Evolutionary conservation across 2,797 vertebrate genomes (phyloP), one percentile per base, ranked within the genome.

Genomic region (Pelobates cultripes): DNA sequence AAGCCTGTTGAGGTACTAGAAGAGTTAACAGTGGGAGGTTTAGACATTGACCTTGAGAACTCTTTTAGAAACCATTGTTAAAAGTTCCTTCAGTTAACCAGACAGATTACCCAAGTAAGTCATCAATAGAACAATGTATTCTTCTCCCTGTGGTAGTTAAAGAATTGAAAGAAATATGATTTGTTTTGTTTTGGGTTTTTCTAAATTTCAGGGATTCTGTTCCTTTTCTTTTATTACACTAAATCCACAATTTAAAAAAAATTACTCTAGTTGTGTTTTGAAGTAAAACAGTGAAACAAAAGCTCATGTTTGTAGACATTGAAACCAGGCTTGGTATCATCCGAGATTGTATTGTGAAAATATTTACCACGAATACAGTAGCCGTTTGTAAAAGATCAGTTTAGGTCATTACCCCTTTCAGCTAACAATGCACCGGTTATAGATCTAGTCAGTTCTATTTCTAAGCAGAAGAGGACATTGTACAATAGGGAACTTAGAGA

Each of bases 361-460:
- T 70, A 69, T 70, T 78, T 78, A 3, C 43, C 17, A 43, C 42
- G 66, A 63, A 17, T 78, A 71, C 68, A 41, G 77, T 78, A 55
- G 63, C 81, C 82, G 57, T 72, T 42, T 72, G 44, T 55, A 42
- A 82, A 8, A 72, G 76, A 75, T 60, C 61, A 67, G 57, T 14
- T 84, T 43, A 57, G 77, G 71, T 44, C 43, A 57, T 73, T 77
- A 43, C 28, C 14, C 28, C 42, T 68, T 71, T 66, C 41, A 42
- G 14, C 60, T 78, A 53, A 45, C 6, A 71, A 71, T n/a, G 15
- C 61, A 40, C 17, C 40, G 61, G 55, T 28, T 17, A 28, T 40
- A 64, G n/a, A 64, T 41, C 6, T 64, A 14, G 61, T 64, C 28
- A 64, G 2, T 64, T 64, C 17, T 12, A 57, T 5, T 6, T 6